phyloP scores from a whole-genome alignment of 2,797 vertebrate species.

The Danio albolineatus region DNA sequence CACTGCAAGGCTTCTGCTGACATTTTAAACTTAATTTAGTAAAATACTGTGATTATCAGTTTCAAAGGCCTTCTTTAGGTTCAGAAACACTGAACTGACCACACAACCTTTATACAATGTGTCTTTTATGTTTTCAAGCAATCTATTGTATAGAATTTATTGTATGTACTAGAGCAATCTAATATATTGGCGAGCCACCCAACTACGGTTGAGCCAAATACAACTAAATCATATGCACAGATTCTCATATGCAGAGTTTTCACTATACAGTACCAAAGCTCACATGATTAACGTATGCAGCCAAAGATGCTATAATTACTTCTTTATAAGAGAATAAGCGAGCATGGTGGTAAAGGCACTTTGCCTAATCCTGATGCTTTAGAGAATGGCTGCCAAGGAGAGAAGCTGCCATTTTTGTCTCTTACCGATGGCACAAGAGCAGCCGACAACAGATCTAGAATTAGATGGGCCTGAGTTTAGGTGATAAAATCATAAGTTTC shows the following conservation, averaged over 20 bases:
- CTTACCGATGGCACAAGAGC: slow-evolving; percentile 32
- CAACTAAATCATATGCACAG: neutral
- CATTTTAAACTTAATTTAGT: neutral
- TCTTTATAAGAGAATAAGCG: slow-evolving; percentile 34
- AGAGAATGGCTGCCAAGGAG: slow-evolving; percentile 46
- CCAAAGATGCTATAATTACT: slow-evolving; percentile 26
- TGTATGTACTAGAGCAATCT: no score
- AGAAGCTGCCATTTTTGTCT: slow-evolving; percentile 43
- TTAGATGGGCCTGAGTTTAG: slow-evolving; percentile 31
- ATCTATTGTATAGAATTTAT: no score
- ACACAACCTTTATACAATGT: neutral
- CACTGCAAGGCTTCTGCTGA: neutral
- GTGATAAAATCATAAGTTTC: slow-evolving; percentile 31
- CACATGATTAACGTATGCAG: neutral
- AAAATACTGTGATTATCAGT: neutral
- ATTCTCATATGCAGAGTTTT: slow-evolving; percentile 9
- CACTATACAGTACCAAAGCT: slow-evolving; percentile 12
- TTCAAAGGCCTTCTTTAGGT: neutral
- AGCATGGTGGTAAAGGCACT: slow-evolving; percentile 49
- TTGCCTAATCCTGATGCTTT: slow-evolving; percentile 50
- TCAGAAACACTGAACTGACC: neutral
- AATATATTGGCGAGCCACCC: no score
- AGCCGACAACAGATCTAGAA: slow-evolving; percentile 28
- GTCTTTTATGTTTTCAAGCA: neutral
- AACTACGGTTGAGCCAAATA: no score